Evolutionary conservation across 2,888 invertebrate species (phyloP).

Genomic region (Apodemia zela): DNA sequence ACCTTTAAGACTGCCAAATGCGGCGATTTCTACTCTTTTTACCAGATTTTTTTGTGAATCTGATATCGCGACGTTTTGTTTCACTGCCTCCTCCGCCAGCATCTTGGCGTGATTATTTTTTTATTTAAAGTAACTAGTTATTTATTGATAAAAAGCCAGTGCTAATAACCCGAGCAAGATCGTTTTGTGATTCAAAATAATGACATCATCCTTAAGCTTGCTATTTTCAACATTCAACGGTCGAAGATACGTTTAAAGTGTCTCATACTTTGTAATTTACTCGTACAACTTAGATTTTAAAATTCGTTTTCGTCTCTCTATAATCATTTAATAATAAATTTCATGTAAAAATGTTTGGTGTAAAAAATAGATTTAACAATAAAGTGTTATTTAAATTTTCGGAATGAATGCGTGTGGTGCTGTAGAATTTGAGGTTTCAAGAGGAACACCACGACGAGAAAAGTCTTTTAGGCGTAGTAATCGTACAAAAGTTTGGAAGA

Average conservation of each 20-base stretch:
- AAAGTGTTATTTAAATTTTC: background rate
- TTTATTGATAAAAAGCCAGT: background rate
- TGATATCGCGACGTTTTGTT: no score
- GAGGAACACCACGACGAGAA: constrained; percentile 58
- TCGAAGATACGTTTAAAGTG: constrained; percentile 3
- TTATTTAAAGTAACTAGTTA: background rate
- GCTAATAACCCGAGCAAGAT: constrained; percentile 1
- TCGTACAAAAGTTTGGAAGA: constrained; percentile 54
- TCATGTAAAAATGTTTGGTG: no score
- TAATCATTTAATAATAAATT: no score
- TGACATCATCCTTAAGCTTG: constrained; percentile 10
- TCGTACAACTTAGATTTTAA: background rate
- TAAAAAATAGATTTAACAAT: no score
- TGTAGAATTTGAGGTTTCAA: constrained; percentile 46
- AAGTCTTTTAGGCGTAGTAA: constrained; percentile 46
- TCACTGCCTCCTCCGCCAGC: no score
- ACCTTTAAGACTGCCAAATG: no score
- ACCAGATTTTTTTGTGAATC: no score
- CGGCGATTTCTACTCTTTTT: no score
- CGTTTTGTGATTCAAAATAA: constrained; percentile 3
- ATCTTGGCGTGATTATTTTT: no score
- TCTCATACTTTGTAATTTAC: background rate
- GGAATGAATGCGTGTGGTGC: constrained; percentile 16
- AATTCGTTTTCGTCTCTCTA: background rate
- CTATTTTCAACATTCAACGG: constrained; percentile 7